phyloP scores from a whole-genome alignment of 2,888 invertebrate genomes.

The Matsumyia berberina region DNA sequence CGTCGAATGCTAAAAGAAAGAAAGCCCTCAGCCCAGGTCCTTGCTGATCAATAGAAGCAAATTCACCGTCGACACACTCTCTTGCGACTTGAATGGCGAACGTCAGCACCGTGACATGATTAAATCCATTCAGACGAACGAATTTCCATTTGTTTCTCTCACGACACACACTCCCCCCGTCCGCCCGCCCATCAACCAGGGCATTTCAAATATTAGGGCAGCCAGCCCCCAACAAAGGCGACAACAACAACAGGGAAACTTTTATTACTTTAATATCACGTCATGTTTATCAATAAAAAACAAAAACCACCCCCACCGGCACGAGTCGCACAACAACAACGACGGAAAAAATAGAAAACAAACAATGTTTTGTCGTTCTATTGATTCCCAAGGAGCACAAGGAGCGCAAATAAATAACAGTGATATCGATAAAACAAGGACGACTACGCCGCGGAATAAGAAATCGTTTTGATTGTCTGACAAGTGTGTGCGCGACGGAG shows the following conservation, averaged over 20 bases:
- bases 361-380: slow-evolving; percentile 6
- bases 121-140: slow-evolving; percentile 9
- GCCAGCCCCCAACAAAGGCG: neutral
- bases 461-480: neutral
- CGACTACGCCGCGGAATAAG: neutral
- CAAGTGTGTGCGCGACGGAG: neutral
- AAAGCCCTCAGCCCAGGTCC: neutral
- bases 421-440: slow-evolving; percentile 21
- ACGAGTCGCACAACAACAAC: neutral
- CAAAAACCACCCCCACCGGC: too few relatives aligned
- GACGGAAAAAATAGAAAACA: neutral
- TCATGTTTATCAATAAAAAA: neutral
- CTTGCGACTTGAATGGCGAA: neutral
- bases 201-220: neutral
- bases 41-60: neutral
- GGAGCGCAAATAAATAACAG: slow-evolving; percentile 8
- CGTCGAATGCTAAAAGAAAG: neutral
- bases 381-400: neutral
- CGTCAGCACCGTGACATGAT: slow-evolving; percentile 13
- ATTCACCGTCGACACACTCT: neutral
- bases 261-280: slow-evolving; percentile 7
- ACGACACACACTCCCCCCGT: neutral
- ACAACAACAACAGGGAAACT: neutral
- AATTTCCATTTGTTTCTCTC: neutral
- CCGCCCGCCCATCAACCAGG: neutral